These are phyloP conservation scores for Tricholauxania praeusta DNA, from an alignment of 2,888 invertebrate species.

Conservation along the genomic window DNA sequence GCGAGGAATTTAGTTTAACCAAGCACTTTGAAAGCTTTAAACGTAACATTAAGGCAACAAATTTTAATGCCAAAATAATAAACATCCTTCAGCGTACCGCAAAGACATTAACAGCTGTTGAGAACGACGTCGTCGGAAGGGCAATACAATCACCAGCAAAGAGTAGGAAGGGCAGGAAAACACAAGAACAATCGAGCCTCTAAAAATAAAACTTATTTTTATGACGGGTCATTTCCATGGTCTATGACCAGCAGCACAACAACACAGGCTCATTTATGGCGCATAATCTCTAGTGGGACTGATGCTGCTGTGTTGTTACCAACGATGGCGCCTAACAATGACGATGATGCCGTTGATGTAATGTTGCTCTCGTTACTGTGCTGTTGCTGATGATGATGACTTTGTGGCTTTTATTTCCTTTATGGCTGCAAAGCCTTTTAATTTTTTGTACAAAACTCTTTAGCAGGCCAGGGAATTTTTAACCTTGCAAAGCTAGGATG, in stretches of 20 bases:
- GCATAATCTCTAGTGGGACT: constrained; percentile 18
- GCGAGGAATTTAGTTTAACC: too few species aligned
- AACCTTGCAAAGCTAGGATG: background rate
- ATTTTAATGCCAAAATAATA: constrained; percentile 31
- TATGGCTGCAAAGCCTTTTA: constrained; percentile 26
- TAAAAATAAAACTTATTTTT: constrained; percentile 32
- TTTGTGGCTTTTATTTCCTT: constrained; percentile 30
- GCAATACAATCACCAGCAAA: background rate
- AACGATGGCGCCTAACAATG: background rate
- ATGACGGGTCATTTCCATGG: constrained; percentile 26
- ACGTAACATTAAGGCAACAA: constrained; percentile 4
- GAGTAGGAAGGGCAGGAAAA: background rate
- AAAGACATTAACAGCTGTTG: background rate
- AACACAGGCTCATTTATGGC: constrained; percentile 29
- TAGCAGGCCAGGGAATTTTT: background rate
- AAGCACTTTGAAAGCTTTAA: background rate
- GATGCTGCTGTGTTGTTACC: background rate
- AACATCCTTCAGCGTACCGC: constrained; percentile 12
- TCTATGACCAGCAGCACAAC: too few species aligned
- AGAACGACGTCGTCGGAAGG: background rate
- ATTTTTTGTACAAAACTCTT: constrained; percentile 13
- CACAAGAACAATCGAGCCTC: constrained; percentile 23
- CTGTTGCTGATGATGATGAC: constrained; percentile 24
- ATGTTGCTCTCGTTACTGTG: background rate
- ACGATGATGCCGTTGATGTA: background rate